phyloP scores from a whole-genome alignment of 2,888 invertebrate species.

The Strigamia crassipes region DNA sequence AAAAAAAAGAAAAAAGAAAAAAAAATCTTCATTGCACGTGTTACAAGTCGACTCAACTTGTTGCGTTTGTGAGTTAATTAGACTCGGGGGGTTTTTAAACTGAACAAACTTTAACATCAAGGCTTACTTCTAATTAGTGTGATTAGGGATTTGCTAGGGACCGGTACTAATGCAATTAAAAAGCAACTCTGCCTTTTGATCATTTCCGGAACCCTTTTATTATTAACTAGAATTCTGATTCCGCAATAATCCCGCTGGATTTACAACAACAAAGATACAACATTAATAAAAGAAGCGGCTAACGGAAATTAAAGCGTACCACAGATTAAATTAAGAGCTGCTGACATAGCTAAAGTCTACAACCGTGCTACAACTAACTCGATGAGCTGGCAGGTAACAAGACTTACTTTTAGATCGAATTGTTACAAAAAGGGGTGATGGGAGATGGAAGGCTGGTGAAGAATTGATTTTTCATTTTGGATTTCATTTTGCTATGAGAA shows the following conservation, averaged over 20 bases:
- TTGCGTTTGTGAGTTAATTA: conserved; percentile 9
- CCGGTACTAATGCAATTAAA: not conserved
- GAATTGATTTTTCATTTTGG: conserved; percentile 19
- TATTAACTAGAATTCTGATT: not conserved
- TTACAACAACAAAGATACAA: not conserved
- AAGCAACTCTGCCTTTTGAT: not conserved
- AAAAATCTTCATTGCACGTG: not conserved
- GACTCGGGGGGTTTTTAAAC: not conserved
- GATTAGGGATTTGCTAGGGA: not conserved
- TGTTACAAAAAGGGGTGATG: not conserved
- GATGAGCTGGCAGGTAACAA: not conserved
- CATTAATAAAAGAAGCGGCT: not conserved
- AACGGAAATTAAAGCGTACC: not conserved
- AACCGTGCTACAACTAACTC: too few relatives aligned
- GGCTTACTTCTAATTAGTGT: not conserved
- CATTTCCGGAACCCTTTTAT: not conserved
- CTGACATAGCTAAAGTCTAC: conserved; percentile 11
- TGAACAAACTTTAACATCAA: not conserved
- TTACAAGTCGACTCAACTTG: not conserved
- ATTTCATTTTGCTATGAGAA: not conserved
- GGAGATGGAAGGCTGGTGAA: not conserved
- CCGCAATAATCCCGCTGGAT: not conserved
- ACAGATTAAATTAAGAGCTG: not conserved
- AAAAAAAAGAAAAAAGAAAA: not conserved
- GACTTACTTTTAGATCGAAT: not conserved